Base-by-base conservation (phyloP, 1,140 invertebrate species). In the Drosophila watanabei region DNA sequence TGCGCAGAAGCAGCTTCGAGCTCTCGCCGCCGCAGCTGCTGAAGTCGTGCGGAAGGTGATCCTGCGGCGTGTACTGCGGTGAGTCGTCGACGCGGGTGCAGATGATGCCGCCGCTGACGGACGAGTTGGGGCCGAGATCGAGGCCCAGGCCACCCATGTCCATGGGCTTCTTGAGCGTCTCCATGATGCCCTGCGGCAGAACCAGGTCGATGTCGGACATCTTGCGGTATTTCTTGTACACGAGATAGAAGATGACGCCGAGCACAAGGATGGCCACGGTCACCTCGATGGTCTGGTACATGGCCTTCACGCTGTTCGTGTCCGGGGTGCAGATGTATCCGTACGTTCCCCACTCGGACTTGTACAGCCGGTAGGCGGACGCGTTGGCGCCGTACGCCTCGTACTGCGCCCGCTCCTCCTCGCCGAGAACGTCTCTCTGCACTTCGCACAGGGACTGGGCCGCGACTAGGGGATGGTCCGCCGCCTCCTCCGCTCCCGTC, bases 181-280 rank as follows among this genome's bases (percentile, higher is more conserved):
- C 86, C n/a, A 80, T 73, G 0, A 89, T 72, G 18, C 86, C 86
- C 16, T 75, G 66, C 11, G 86, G 86, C 57, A 90, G 58, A 30
- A 77, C 76, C 18, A 82, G n/a, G 6, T 73, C 76, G 28, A 90
- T 90, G 24, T 90, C 79, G 0, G 86, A 82, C 86, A 90, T 90
- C 48, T 91, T 86, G 18, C 63, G 66, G 14, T 62, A 75, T 51
- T 82, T 86, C 35, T 75, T 79, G 48, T 80, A 89, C 14, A 37
- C 68, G 10, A 63, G 37, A 4, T 82, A 66, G 9, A 45, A 59
- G 14, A 68, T 58, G 1, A 70, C 61, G 13, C 61, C 61, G 0
- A 86, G 16, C 18, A 86, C 66, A 0, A 82, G 33, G 2, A 82
- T 43, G 0, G 72, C 72, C 28, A 82, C 43, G 10, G 51, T 51